These are phyloP conservation scores for Oedothorax gibbosus DNA, from an alignment of 1,140 invertebrate species.

Conservation along the genomic window DNA sequence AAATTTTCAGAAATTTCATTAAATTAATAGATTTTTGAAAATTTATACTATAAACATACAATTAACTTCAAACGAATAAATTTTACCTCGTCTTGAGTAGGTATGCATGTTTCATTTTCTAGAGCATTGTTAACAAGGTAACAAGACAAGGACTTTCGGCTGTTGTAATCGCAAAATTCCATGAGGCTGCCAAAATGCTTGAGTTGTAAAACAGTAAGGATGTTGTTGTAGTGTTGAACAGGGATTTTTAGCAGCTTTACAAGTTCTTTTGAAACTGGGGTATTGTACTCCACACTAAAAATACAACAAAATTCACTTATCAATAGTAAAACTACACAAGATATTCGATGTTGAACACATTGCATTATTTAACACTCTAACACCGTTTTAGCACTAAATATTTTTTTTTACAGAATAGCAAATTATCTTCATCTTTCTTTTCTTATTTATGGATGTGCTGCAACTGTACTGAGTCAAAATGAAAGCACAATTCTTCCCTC, in stretches of 20 bases:
- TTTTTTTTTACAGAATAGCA: no score
- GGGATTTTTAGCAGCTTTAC: slow-evolving; percentile 94
- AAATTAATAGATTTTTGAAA: no score
- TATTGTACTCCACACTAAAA: slow-evolving; percentile 80
- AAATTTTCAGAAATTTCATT: no score
- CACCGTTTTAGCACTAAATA: no score
- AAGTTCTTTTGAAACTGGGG: slow-evolving; percentile 89
- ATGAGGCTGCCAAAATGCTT: slow-evolving; percentile 88
- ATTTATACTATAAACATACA: not conserved
- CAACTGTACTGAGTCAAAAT: no score
- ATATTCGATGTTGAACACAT: not conserved
- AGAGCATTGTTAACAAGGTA: slow-evolving; percentile 90
- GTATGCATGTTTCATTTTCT: slow-evolving; percentile 88
- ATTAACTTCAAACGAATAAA: no score
- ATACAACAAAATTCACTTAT: not conserved
- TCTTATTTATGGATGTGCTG: no score
- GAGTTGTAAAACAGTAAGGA: slow-evolving; percentile 81
- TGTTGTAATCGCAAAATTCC: slow-evolving; percentile 89
- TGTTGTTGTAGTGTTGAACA: slow-evolving; percentile 93
- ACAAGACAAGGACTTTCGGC: slow-evolving; percentile 86
- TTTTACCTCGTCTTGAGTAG: slow-evolving; percentile 83
- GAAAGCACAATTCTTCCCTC: no score
- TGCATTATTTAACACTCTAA: no score
- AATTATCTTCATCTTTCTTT: no score
- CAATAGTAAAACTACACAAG: slow-evolving; percentile 19